Conservation (phyloP, 2,888 invertebrate genomes). For the Tipula confusa region DNA sequence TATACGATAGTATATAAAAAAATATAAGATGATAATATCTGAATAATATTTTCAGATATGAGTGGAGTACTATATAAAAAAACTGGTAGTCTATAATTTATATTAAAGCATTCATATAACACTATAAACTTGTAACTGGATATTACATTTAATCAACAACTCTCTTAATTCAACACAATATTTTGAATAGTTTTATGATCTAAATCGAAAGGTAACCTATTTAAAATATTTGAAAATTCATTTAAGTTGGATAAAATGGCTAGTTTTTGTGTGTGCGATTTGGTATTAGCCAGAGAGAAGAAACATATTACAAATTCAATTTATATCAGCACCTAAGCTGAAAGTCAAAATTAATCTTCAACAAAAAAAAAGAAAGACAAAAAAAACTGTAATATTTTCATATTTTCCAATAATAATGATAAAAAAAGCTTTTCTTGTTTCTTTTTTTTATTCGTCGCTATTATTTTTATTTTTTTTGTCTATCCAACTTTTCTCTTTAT, state of each 20-base stretch:
- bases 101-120: too few species aligned
- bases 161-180: too few species aligned
- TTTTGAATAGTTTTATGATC: too few species aligned
- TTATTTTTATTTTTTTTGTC: slow-evolving; percentile 7
- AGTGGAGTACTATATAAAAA: too few species aligned
- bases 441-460: slow-evolving; percentile 1
- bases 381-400: neutral
- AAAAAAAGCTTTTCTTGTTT: neutral
- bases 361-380: neutral
- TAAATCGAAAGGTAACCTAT: too few species aligned
- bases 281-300: neutral
- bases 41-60: too few species aligned
- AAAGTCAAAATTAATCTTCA: slow-evolving; percentile 12
- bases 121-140: too few species aligned
- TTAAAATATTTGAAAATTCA: neutral
- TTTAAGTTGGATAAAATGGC: neutral
- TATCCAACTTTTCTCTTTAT: slow-evolving; percentile 27
- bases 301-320: neutral
- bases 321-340: slow-evolving; percentile 25
- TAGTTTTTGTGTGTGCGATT: neutral
- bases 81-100: too few species aligned
- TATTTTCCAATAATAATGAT: slow-evolving; percentile 25
- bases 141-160: too few species aligned
- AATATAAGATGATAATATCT: too few species aligned
- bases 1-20: too few species aligned